Evolutionary conservation across 2,797 vertebrate species (phyloP), one percentile per base, ranked within the genome.

Genomic region (Gallinago stenura): DNA sequence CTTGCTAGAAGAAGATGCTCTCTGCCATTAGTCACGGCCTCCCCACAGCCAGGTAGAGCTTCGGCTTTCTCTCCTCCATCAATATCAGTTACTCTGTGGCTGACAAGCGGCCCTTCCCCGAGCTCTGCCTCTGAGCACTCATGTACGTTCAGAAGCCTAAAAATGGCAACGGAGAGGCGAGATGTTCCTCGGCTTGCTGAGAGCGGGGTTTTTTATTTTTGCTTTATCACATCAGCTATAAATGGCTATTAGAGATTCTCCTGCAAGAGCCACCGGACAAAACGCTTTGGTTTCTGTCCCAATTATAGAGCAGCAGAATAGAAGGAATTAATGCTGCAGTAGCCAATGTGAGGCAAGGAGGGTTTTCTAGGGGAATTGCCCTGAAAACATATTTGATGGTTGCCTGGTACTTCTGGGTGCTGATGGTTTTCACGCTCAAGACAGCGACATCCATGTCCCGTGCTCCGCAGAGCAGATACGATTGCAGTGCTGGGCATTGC

Each of bases 51-150:
- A 45, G 30, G 43, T 4, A 2, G 35, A 35, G 19, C 16, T 85
- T 41, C 30, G 69, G 6, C 19, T 56, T 57, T 39, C 20, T 60
- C 30, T 39, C 14, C 13, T 13, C n/a, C 43, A 24, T 14, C 85
- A 22, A 0, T 1, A 26, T 9, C 26, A 17, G 50, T 8, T 7
- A 10, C 54, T 54, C 46, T 0, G 1, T 2, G 53, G n/a, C 14
- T 65, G 82, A 58, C 6, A 25, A 73, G 35, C 1, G 26, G 56
- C 14, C 54, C 72, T 70, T 87, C 58, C 61, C 60, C 1, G 4
- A 81, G 71, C 82, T 91, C 82, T 87, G 83, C 46, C 57, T 65
- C 89, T 1, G 14, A 84, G 31, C 0, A 0, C 35, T 79, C 1
- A 0, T 35, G 58, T 31, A 19, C 2, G 0, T 73, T 77, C 3